These are phyloP conservation scores for Exephanes ischioxanthus DNA, from an alignment of 2,888 invertebrate species.

Conservation along the genomic window DNA sequence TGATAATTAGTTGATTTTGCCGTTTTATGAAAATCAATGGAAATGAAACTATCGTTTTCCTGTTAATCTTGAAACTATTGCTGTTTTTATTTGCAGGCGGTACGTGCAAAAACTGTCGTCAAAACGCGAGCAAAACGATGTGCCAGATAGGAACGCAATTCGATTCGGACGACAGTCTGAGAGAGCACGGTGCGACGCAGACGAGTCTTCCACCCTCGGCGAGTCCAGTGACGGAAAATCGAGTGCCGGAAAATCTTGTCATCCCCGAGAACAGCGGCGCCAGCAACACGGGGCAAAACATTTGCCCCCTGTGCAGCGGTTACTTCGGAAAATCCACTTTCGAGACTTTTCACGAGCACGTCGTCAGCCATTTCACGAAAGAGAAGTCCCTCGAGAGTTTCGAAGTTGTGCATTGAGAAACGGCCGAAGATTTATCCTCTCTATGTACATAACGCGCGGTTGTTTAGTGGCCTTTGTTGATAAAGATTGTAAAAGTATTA, in stretches of 20 bases:
- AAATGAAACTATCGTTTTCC: not conserved
- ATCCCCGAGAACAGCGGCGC: conserved; percentile 72
- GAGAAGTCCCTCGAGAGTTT: conserved; percentile 82
- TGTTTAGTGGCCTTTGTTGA: conserved; percentile 10
- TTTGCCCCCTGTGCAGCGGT: conserved; percentile 92
- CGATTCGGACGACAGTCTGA: conserved; percentile 77
- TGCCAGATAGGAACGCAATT: conserved; percentile 81
- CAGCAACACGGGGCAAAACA: conserved; percentile 85
- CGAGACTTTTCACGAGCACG: conserved; percentile 90
- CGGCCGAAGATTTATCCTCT: not conserved
- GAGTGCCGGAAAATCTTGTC: conserved; percentile 79
- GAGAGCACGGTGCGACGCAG: conserved; percentile 79
- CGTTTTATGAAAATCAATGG: not conserved
- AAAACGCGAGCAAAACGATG: conserved; percentile 78
- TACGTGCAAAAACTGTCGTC: conserved; percentile 76
- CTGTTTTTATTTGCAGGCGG: conserved; percentile 68
- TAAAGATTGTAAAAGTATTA: conserved; percentile 24
- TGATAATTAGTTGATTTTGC: not conserved
- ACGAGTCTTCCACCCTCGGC: conserved; percentile 75
- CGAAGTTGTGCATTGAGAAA: conserved; percentile 71
- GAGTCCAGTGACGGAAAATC: conserved; percentile 75
- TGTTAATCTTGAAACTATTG: not conserved
- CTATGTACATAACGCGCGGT: conserved; percentile 34
- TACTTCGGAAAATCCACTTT: conserved; percentile 88
- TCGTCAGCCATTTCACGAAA: conserved; percentile 91